Conservation (phyloP, 2,113 vertebrate genomes). For the Agelaius phoeniceus region DNA sequence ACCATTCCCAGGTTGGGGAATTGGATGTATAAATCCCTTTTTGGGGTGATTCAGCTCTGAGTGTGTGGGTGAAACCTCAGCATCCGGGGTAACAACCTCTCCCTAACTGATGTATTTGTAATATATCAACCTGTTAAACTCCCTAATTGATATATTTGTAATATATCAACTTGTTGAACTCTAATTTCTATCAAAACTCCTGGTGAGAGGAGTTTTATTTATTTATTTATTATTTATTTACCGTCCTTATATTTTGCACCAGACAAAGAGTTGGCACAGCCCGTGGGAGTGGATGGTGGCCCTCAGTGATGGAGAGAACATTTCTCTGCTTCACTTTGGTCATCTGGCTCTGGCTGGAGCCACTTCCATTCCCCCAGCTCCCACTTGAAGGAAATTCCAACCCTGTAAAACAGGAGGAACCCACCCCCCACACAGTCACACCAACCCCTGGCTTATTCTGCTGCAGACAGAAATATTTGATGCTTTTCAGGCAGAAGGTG, state of each 20-base stretch:
- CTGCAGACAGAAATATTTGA: neutral
- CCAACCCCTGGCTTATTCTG: neutral
- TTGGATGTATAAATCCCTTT: accelerated
- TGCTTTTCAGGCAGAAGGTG: neutral
- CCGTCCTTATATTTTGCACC: neutral
- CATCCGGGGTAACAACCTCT: accelerated
- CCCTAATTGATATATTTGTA: no score
- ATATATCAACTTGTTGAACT: no score
- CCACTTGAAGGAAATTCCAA: neutral
- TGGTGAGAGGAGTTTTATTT: neutral
- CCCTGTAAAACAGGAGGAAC: neutral
- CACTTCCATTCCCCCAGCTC: neutral
- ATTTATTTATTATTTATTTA: no score
- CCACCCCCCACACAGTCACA: neutral
- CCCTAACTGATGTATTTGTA: neutral
- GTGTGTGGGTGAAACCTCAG: neutral
- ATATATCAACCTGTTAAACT: neutral
- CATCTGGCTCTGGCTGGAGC: neutral
- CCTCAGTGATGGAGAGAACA: neutral
- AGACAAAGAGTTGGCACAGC: neutral
- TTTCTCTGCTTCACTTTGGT: neutral
- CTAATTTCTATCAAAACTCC: neutral
- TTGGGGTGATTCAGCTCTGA: neutral
- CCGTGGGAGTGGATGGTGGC: neutral
- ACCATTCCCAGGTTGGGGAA: neutral